A percentile compares a stretch with the other conserved stretches of the same genome.
Evolutionary conservation across 92 coral and sea anemone genomes (phyloP).

Genomic region (Epizoanthus ramosus): DNA sequence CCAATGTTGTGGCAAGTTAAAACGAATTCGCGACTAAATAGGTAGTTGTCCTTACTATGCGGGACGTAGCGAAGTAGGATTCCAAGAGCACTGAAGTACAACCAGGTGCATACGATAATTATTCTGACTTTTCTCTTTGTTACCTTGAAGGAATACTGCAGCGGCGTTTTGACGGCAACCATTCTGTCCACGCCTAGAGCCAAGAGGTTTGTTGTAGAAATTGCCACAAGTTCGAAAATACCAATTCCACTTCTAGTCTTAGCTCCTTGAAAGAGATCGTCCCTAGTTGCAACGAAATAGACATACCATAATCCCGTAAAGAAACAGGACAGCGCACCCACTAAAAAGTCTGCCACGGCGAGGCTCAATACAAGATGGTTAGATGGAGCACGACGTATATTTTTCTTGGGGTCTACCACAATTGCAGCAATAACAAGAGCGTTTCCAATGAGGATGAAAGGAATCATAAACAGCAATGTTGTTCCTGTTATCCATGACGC

Average conservation of each 20-base stretch:
- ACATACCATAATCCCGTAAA: background rate
- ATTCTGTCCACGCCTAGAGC: background rate
- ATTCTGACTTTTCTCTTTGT: background rate
- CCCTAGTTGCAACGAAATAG: background rate
- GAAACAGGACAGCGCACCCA: background rate
- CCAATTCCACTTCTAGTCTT: background rate
- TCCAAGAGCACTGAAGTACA: background rate
- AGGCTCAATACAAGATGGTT: background rate
- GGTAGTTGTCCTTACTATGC: background rate
- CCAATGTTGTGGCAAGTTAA: slow-evolving; percentile 1
- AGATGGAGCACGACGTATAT: background rate
- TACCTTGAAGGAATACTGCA: background rate
- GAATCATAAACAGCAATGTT: background rate
- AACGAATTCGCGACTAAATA: background rate
- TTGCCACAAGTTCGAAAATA: background rate
- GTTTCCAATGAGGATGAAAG: background rate
- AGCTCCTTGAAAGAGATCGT: background rate
- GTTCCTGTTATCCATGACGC: slow-evolving; percentile 1
- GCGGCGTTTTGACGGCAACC: background rate
- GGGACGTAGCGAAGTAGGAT: no score
- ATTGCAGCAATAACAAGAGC: background rate
- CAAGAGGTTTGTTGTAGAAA: slow-evolving; percentile 2
- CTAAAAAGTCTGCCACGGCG: background rate
- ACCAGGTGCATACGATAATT: slow-evolving; percentile 7
- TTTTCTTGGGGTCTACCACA: slow-evolving; percentile 2